These are phyloP conservation scores for Exaiptasia diaphana DNA, from an alignment of 64 coral and sea anemone genomes.

Conservation along the genomic window DNA sequence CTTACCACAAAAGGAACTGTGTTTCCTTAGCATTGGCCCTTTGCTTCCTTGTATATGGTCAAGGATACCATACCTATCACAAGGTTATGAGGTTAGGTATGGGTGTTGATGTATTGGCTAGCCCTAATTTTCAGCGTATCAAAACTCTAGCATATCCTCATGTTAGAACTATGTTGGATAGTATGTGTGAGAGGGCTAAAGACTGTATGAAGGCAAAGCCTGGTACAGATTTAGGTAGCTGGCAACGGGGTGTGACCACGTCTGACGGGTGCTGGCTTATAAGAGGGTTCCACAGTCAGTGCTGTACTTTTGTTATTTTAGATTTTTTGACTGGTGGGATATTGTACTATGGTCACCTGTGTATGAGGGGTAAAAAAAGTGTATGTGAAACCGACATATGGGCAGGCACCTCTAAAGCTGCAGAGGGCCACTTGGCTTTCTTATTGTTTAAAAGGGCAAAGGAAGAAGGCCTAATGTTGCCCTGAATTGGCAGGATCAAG, in stretches of 20 bases:
- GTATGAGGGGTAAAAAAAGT: background rate
- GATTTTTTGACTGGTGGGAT: slow-evolving; percentile 4
- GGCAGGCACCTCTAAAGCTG: background rate
- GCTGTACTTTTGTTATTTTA: slow-evolving; percentile 19
- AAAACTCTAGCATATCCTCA: background rate
- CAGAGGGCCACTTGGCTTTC: background rate
- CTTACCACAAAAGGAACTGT: no score
- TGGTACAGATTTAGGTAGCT: background rate
- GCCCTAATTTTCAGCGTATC: background rate
- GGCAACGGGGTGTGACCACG: slow-evolving; percentile 3
- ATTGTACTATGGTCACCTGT: background rate
- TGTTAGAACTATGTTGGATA: background rate
- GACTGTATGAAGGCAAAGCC: slow-evolving; percentile 8
- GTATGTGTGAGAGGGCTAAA: background rate
- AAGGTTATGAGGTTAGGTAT: no score
- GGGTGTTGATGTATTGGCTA: no score
- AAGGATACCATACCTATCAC: no score
- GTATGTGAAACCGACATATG: background rate
- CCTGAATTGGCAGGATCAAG: slow-evolving; percentile 22
- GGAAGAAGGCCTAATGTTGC: background rate
- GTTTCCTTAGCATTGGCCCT: no score
- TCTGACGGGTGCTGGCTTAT: slow-evolving; percentile 49
- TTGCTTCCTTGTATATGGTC: no score
- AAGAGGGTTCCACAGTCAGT: slow-evolving; percentile 25
- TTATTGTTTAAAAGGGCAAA: background rate